Base-by-base conservation (phyloP, 1,140 invertebrate genomes). In the Ceratoteleas bidentatus region DNA sequence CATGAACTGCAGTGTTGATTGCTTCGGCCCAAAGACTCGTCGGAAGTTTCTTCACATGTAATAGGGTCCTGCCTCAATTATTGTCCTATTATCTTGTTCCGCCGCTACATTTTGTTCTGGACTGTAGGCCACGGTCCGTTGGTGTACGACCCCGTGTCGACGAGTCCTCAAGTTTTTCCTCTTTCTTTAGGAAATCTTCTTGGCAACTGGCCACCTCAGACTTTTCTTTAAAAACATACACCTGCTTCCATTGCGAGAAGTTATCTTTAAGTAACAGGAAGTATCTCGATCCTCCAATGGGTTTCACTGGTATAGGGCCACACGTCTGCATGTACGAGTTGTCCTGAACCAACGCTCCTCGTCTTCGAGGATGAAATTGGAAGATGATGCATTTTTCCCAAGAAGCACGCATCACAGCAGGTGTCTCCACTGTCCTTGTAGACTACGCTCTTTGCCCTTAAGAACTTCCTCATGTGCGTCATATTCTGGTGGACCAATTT, bases 211-310 rank as follows among this genome's bases (percentile, higher is more conserved):
- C 79, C 2, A 87, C 86, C 53, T 92, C 85, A 70, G 84, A 66
- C 84, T 92, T 92, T 3, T 65, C 60, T 80, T 89, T 89, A 0
- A 92, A 14, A 78, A 92, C 91, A 50, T 90, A 88, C 6, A 91
- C 82, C 4, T 9, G 72, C 38, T 86, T 81, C 61, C 83, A 91
- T n/a, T 62, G 60, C 6, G 38, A 47, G n/a, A n/a, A n/a, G n/a
- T n/a, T n/a, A n/a, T n/a, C n/a, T n/a, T n/a, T 85, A 2, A 85
- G 45, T 7, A 81, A n/a, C 0, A 85, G 14, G 61, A 45, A 50
- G 9, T 50, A 50, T 14, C 47, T 9, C 6, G 47, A 14, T 50
- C 47, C 47, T 4, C 47, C 47, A 5, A 50, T 6, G 13, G 47
- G 16, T 16, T 14, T 15, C 9, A 15, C 47, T 15, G 9, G 47